Conservation (phyloP, 2,888 invertebrate genomes). For the Myopa testacea region DNA sequence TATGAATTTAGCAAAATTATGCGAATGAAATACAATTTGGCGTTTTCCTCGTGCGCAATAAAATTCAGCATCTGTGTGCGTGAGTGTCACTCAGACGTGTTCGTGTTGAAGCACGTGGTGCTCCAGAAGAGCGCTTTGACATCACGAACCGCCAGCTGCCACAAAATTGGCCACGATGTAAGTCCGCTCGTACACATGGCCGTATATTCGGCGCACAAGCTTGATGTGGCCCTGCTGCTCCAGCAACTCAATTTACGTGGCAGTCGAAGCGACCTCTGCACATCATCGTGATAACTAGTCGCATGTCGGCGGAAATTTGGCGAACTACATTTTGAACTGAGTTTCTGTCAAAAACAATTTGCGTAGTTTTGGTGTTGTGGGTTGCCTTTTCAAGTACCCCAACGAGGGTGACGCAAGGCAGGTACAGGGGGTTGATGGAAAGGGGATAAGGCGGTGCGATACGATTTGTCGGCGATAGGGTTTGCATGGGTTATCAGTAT, state of each 20-base stretch:
- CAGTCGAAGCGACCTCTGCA: conserved; percentile 36
- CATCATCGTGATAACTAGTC: conserved; percentile 12
- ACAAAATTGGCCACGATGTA: background rate
- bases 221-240: conserved; percentile 1
- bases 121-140: conserved; percentile 2
- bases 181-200: too few relatives aligned
- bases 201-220: too few relatives aligned
- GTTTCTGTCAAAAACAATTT: conserved; percentile 44
- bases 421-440: too few relatives aligned
- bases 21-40: conserved; percentile 32
- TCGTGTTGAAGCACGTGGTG: conserved; percentile 23
- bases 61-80: conserved; percentile 38
- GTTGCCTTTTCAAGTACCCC: background rate
- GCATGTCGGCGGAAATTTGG: conserved; percentile 7
- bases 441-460: too few relatives aligned
- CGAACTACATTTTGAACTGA: conserved; percentile 25
- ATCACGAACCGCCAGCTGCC: conserved; percentile 11
- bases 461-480: too few relatives aligned
- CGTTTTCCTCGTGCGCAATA: conserved; percentile 23
- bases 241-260: conserved; percentile 43
- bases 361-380: conserved; percentile 6
- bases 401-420: too few relatives aligned
- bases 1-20: conserved; percentile 32
- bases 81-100: conserved; percentile 29
- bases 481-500: too few relatives aligned